Evolutionary conservation across 1,140 invertebrate species (phyloP), one percentile per base, ranked within the genome.

Genomic region (Drosophila elegans): DNA sequence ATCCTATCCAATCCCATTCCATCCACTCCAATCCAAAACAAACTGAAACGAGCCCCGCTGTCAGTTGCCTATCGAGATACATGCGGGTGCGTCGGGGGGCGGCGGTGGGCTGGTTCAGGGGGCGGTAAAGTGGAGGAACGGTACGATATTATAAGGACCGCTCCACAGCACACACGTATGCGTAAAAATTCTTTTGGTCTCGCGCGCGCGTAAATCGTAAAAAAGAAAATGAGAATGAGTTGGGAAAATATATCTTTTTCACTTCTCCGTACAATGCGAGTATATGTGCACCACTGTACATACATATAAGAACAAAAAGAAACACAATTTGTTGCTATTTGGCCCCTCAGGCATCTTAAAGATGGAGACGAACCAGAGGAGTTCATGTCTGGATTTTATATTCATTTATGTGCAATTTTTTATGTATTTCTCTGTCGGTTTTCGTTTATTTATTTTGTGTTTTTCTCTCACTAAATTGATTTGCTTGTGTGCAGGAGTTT

Each of bases 171-270:
- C 48, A 41, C 25, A 25, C 54, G 72, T 72, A 61, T 76, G 73
- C 78, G 74, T 81, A 83, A 78, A 81, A 78, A 82, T 82, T 82
- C 69, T 66, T 78, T 74, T 62, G 16, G 61, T 56, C 48, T 44
- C 63, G 41, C 63, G 71, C 74, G 68, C 68, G 79, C 79, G 79
- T 82, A 83, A 82, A 78, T 64, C 75, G 60, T 79, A 79, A 83
- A 83, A 80, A 76, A 67, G 32, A 32, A 56, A 55, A 56, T 55
- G 51, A 68, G 64, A 69, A 69, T 69, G 49, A 68, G 42, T 29
- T 68, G 49, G 25, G 63, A 25, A 53, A 69, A 68, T 25, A 55
- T 39, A 55, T 69, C 5, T 34, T 44, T 25, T 51, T 38, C 27
- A 21, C 45, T 32, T 39, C 16, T n/a, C 13, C 13, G 13, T 13